Base-by-base conservation (phyloP, 2,113 vertebrate genomes). In the Garra rufa region DNA sequence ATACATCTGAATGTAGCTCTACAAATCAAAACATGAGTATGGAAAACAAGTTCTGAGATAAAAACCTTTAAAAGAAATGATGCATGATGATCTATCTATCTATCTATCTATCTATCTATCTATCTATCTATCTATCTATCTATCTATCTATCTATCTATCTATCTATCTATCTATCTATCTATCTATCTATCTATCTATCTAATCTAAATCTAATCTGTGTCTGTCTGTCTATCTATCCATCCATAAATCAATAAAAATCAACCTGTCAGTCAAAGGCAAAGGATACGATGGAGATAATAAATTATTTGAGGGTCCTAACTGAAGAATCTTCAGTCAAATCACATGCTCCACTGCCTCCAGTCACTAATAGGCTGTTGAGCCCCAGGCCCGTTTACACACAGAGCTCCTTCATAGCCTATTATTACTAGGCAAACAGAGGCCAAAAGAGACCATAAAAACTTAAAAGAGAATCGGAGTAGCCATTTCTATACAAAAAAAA, bases 1-100 rank as follows among this genome's bases (percentile, higher is more conserved):
- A 93, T 96, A 96, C 95, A 97, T 95, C 95, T 95, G 96, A 93
- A 97, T 94, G 87, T 94, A 97, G 93, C 94, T 96, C 96, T 97
- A 95, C 84, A 89, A 90, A 92, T 69, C 26, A 85, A 88, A 44
- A 87, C 30, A 87, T 50, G 82, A 57, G 80, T 14, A 75, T 13
- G 61, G 73, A 81, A 46, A 78, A 28, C 44, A 61, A 30, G 43
- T 2, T n/a, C 13, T 71, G 19, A 43, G 11, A 69, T 69, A 30
- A 69, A 57, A 74, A 26, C 71, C 24, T 48, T 28, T 28, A 63
- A 71, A 71, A 71, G 4, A 46, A 73, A 73, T 26, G 38, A 21
- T 65, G 26, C 26, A 30, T 63, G 13, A n/a, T n/a, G n/a, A 34
- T 34, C 34, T 34, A 34, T 34, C 34, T 34, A 34, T 34, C 34